Percentiles rank a stretch among this genome's conserved stretches.
These are phyloP conservation scores for Papilio xuthus DNA, from an alignment of 1,140 invertebrate species.

Conservation along the genomic window DNA sequence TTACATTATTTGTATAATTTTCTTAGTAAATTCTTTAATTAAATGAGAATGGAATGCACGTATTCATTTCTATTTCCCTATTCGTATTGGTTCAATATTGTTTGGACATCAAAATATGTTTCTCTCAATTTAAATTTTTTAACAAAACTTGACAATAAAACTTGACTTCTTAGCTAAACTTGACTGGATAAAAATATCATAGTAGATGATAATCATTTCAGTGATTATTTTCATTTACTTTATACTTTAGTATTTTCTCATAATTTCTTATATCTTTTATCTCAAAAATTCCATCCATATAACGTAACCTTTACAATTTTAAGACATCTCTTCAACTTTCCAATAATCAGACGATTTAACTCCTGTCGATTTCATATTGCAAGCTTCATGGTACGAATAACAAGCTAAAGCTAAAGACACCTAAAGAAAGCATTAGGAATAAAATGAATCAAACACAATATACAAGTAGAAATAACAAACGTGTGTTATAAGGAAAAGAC, in stretches of 20 bases:
- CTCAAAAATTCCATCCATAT: not conserved
- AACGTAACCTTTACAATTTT: not conserved
- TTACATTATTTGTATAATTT: not conserved
- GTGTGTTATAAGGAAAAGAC: conserved; percentile 3
- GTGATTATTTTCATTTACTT: not conserved
- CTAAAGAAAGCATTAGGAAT: conserved; percentile 16
- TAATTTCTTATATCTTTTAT: no score
- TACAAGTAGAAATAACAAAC: conserved; percentile 12
- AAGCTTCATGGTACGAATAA: conserved; percentile 6
- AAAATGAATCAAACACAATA: conserved; percentile 30
- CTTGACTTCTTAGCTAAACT: not conserved
- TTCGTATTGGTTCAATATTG: not conserved
- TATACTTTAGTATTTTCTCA: not conserved
- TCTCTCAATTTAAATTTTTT: not conserved
- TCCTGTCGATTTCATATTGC: not conserved
- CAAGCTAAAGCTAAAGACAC: conserved; percentile 10
- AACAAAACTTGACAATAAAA: not conserved
- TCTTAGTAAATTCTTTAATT: not conserved
- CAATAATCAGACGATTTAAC: not conserved
- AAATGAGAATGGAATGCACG: not conserved
- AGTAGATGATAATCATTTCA: not conserved
- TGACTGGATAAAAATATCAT: not conserved
- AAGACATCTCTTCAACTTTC: not conserved
- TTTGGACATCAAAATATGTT: not conserved
- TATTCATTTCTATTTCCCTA: not conserved